A percentile compares a stretch with the other conserved stretches of the same genome.
Conservation (phyloP, 2,797 vertebrate genomes). For the Strix occidentalis region DNA sequence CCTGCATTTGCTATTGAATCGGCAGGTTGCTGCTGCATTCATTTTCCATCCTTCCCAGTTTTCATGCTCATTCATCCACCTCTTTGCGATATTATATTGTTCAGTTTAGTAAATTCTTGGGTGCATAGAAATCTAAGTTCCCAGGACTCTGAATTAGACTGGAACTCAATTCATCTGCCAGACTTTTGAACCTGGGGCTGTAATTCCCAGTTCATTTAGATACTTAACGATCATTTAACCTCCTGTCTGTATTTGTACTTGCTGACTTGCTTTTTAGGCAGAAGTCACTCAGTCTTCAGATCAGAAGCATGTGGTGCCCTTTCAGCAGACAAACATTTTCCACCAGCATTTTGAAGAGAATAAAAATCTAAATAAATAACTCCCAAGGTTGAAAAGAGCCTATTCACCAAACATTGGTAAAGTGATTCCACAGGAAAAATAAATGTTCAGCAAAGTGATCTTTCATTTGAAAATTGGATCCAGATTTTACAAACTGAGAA, state of each 20-base stretch:
- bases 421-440: slow-evolving; percentile 71
- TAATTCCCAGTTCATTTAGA: slow-evolving; percentile 11
- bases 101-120: background rate
- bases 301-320: slow-evolving; percentile 57
- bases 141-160: background rate
- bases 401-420: slow-evolving; percentile 64
- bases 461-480: slow-evolving; percentile 78
- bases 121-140: background rate
- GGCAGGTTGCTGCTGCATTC: background rate
- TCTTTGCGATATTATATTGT: background rate
- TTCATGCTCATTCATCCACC: background rate
- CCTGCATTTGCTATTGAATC: background rate
- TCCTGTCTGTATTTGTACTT: slow-evolving; percentile 7
- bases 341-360: slow-evolving; percentile 67
- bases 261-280: slow-evolving; percentile 30
- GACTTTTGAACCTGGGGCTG: background rate
- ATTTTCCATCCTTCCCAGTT: background rate
- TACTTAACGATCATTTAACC: background rate
- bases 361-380: slow-evolving; percentile 69
- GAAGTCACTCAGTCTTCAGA: slow-evolving; percentile 40
- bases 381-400: slow-evolving; percentile 25
- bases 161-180: background rate
- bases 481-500: slow-evolving; percentile 66
- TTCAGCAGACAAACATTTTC: slow-evolving; percentile 72
- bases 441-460: slow-evolving; percentile 70